Evolutionary conservation across 2,888 invertebrate species (phyloP), one percentile per base, ranked within the genome.

Genomic region (Hartigia nigra): DNA sequence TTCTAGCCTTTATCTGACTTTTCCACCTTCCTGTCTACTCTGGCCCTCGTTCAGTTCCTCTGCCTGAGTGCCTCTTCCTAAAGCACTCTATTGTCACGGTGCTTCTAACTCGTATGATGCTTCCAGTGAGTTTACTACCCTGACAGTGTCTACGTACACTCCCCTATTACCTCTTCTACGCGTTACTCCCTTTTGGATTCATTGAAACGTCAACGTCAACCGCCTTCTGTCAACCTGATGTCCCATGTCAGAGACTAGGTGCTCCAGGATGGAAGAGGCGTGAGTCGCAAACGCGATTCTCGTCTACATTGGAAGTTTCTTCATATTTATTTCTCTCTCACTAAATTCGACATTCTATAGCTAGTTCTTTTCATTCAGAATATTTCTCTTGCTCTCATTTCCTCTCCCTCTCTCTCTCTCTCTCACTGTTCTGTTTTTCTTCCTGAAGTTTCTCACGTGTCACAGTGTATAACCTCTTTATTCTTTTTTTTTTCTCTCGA

Each of bases 121-220:
- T 55, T 55, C 23, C 55, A 55, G 23, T 2, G 55, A 55, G 55
- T 55, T 35, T 35, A 23, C 55, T 55, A 55, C 23, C 55, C 55
- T 55, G 55, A 23, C 55, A 55, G 5, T 55, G 55, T 23, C 55
- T 55, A 55, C 55, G 55, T 14, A 55, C 55, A 9, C 5, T 39
- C 23, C 14, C 23, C 23, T 55, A 23, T 55, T 55, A 55, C 55
- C 23, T 55, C 55, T 55, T 55, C 55, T 55, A 55, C 55, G 23
- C 55, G 14, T 55, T 55, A 55, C 55, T 55, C 55, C 55, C 55
- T 55, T 55, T 55, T 23, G 55, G 55, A 55, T 55, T 55, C 55
- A 55, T 55, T 55, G 55, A 23, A 55, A 55, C 55, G 55, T 55
- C 55, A 72, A 72, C 72, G 72, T 72, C 72, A 72, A 72, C 32